These are phyloP conservation scores for Chaetorhynchus papuensis DNA, from an alignment of 2,113 vertebrate genomes.

Conservation along the genomic window DNA sequence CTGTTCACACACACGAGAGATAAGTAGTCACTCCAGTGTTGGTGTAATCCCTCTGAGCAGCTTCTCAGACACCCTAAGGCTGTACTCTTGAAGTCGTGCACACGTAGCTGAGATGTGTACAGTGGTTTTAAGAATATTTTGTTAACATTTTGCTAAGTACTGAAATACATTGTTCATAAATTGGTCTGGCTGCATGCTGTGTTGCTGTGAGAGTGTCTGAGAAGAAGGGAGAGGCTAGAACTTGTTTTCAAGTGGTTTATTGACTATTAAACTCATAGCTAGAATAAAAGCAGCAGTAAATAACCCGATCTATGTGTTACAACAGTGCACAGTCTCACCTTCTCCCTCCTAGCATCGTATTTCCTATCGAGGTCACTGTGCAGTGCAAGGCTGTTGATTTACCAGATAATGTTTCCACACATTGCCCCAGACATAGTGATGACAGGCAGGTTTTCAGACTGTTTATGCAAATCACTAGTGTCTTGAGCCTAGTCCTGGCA, in stretches of 20 bases:
- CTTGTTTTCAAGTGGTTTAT: conserved; percentile 9
- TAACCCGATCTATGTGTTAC: neutral
- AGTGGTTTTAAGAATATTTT: conserved; percentile 3
- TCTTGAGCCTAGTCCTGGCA: neutral
- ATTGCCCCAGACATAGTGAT: neutral
- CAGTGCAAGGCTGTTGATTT: neutral
- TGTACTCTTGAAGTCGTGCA: neutral
- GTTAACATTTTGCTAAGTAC: neutral
- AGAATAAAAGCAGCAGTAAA: conserved; percentile 20
- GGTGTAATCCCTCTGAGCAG: neutral
- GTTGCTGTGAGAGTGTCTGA: neutral
- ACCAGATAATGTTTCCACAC: conserved; percentile 20
- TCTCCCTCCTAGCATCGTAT: neutral
- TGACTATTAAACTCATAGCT: neutral
- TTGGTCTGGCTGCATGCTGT: neutral
- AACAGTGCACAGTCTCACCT: neutral
- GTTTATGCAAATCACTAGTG: neutral
- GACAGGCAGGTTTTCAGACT: neutral
- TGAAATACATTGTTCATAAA: neutral
- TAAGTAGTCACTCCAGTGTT: neutral
- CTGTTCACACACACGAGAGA: neutral
- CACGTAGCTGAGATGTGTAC: neutral
- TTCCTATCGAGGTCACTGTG: conserved; percentile 50
- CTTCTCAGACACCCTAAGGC: neutral
- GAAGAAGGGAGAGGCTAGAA: neutral